A percentile compares a stretch with the other conserved stretches of the same genome.
Evolutionary conservation across 2,888 invertebrate species (phyloP).

Genomic region (Cheilosia variabilis): DNA sequence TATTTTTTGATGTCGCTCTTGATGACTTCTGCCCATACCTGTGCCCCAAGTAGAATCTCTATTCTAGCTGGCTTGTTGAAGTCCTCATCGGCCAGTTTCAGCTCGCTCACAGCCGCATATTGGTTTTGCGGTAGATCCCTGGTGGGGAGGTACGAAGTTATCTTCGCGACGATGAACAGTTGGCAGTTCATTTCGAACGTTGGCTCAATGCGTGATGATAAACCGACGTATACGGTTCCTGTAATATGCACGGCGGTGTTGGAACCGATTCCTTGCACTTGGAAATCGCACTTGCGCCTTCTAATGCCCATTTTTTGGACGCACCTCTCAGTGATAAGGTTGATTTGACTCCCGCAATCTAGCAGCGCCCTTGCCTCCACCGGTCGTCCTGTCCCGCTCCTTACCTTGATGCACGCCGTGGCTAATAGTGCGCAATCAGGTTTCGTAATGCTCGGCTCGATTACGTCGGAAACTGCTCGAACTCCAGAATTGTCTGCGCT

Average conservation of each 20-base stretch:
- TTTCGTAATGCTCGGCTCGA: background rate
- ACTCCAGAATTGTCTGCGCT: background rate
- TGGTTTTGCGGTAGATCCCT: background rate
- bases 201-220: conserved; percentile 3
- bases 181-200: background rate
- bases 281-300: background rate
- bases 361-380: background rate
- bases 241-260: conserved; percentile 1
- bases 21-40: conserved; percentile 17
- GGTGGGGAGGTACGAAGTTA: background rate
- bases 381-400: background rate
- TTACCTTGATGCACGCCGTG: background rate
- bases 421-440: conserved; percentile 3
- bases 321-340: background rate
- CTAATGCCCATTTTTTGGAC: background rate
- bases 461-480: background rate
- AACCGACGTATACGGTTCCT: background rate
- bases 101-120: background rate
- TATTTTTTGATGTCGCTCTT: conserved; percentile 9
- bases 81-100: background rate
- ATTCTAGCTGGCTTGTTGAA: background rate
- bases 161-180: background rate
- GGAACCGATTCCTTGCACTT: conserved; percentile 13
- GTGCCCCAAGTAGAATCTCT: conserved; percentile 15
- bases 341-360: conserved; percentile 15